Evolutionary conservation across 2,888 invertebrate genomes (phyloP), one percentile per base, ranked within the genome.

Genomic region (Microdon myrmicae): DNA sequence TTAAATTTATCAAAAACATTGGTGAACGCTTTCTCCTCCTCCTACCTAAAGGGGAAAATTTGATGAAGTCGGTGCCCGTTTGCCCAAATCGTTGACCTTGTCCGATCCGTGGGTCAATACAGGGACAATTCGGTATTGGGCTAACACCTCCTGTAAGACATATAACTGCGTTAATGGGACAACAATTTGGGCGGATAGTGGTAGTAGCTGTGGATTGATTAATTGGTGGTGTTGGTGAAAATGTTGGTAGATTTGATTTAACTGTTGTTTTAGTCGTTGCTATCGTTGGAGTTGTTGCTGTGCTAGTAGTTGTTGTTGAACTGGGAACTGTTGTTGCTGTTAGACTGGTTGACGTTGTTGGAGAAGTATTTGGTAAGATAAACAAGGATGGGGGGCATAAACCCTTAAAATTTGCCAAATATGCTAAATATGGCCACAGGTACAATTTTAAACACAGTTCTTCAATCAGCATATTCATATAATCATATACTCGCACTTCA

Each of bases 391-490:
- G 47, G 16, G 74, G 74, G 55, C 80, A 80, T 47, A 78, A 67
- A 20, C 79, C 79, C 68, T 80, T 80, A 5, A 77, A 67, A 31
- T 72, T 75, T 12, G 80, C 79, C 68, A 80, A 67, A 60, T 80
- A 76, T 8, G 78, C 75, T 1, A 80, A 68, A 55, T 77, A 72
- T 25, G 80, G 79, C 75, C 76, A 79, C 34, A 79, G 72, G 45
- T 74, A 79, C 35, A 80, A 70, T 69, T 76, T 79, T 9, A 74
- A 69, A 64, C 80, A 80, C 29, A 79, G 71, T 64, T 78, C 74
- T 17, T 71, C 70, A 67, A 77, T 64, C 53, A 72, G 66, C 77
- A 76, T 75, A n/a, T n/a, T n/a, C n/a, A n/a, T n/a, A n/a, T n/a
- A n/a, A n/a, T n/a, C n/a, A n/a, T n/a, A n/a, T n/a, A n/a, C n/a